Conservation (phyloP, 2,113 vertebrate genomes). For the Ginglymostoma cirratum region DNA sequence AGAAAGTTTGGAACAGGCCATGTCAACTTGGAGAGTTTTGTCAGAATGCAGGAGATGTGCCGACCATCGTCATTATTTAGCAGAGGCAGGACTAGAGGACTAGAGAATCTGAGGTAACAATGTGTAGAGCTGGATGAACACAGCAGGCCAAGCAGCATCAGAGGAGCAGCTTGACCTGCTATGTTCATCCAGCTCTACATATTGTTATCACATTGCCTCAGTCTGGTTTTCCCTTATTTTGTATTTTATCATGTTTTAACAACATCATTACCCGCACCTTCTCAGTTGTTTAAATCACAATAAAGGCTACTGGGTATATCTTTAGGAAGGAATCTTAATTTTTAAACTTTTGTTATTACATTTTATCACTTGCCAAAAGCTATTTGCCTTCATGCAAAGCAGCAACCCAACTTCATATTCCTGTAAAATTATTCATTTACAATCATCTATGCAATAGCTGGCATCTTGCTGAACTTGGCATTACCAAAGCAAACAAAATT, state of each 20-base stretch:
- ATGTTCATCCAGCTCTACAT: too few relatives aligned
- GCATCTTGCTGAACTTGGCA: neutral
- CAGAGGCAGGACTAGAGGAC: neutral
- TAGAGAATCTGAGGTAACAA: too few relatives aligned
- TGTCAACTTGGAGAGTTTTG: neutral
- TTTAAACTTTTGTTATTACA: neutral
- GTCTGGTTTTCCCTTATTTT: neutral
- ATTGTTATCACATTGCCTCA: neutral
- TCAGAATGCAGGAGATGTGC: neutral
- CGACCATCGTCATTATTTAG: neutral
- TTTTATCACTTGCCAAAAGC: neutral
- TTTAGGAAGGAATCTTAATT: neutral
- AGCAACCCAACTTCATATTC: neutral
- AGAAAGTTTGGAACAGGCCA: neutral
- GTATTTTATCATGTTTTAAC: neutral
- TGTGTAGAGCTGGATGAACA: too few relatives aligned
- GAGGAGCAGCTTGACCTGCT: too few relatives aligned
- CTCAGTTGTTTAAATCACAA: neutral
- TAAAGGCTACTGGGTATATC: neutral
- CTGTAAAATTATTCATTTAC: conserved; percentile 15
- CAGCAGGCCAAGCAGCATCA: too few relatives aligned
- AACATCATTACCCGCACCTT: neutral
- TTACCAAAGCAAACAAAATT: conserved; percentile 20
- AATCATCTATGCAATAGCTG: neutral
- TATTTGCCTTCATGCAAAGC: neutral